Percentiles rank a stretch among this genome's conserved stretches.
These are phyloP conservation scores for Chloropsis hardwickii DNA, from an alignment of 2,113 vertebrate genomes.

Conservation along the genomic window DNA sequence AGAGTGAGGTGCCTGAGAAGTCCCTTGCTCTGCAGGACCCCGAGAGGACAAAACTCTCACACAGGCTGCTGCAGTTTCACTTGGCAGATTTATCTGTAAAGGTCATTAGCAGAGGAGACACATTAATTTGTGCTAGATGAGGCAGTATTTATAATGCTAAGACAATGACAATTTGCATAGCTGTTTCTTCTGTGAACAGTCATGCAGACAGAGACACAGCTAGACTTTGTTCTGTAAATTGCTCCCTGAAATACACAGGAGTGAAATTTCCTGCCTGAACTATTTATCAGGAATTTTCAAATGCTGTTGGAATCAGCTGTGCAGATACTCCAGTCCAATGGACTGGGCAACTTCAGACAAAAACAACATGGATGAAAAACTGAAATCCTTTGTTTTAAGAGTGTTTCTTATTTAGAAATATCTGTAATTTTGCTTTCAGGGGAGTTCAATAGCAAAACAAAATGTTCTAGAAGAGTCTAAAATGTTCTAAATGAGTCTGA, in stretches of 20 bases:
- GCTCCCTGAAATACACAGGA: background rate
- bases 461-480: background rate
- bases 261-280: background rate
- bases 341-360: background rate
- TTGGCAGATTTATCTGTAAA: background rate
- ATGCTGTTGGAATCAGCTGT: background rate
- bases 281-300: background rate
- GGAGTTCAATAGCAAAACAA: background rate
- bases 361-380: background rate
- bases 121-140: constrained; percentile 21
- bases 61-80: background rate
- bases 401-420: background rate
- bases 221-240: background rate
- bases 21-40: background rate
- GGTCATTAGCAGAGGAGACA: constrained; percentile 22
- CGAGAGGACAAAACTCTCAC: background rate
- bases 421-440: background rate
- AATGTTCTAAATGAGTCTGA: background rate
- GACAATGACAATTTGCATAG: constrained; percentile 28
- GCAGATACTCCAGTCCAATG: background rate
- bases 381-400: background rate
- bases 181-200: background rate
- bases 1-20: background rate
- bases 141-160: background rate
- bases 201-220: background rate